These are phyloP conservation scores for Parauchenoglanis ngamensis DNA, from an alignment of 2,797 vertebrate genomes.

Conservation along the genomic window DNA sequence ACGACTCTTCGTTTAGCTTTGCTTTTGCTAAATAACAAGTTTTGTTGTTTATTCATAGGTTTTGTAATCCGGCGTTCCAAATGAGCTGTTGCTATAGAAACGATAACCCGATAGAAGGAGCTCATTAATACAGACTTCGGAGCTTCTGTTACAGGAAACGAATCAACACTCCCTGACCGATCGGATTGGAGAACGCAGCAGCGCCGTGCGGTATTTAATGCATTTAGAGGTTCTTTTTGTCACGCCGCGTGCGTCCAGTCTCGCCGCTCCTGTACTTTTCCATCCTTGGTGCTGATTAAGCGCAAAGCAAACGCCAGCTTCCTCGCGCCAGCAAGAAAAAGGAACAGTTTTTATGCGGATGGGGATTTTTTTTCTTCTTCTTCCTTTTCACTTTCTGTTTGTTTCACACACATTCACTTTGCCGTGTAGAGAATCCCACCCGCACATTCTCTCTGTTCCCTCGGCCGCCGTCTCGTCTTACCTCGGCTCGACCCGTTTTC, in stretches of 20 bases:
- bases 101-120: background rate
- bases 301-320: background rate
- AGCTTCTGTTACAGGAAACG: background rate
- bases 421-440: background rate
- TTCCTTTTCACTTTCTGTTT: background rate
- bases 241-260: too few relatives aligned
- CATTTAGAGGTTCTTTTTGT: background rate
- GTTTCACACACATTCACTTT: background rate
- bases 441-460: too few relatives aligned
- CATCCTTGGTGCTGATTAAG: background rate
- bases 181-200: background rate
- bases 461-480: background rate
- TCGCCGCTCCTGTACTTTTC: background rate
- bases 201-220: background rate
- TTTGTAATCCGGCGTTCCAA: too few relatives aligned
- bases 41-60: too few relatives aligned
- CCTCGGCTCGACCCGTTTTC: slow-evolving; percentile 4
- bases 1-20: too few relatives aligned
- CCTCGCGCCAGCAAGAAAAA: background rate
- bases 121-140: background rate
- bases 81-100: background rate
- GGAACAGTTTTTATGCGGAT: background rate
- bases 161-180: background rate
- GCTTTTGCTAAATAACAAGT: too few relatives aligned
- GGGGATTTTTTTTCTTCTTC: background rate